phyloP scores from a whole-genome alignment of 2,797 vertebrate species.

The Delichon dasypus region DNA sequence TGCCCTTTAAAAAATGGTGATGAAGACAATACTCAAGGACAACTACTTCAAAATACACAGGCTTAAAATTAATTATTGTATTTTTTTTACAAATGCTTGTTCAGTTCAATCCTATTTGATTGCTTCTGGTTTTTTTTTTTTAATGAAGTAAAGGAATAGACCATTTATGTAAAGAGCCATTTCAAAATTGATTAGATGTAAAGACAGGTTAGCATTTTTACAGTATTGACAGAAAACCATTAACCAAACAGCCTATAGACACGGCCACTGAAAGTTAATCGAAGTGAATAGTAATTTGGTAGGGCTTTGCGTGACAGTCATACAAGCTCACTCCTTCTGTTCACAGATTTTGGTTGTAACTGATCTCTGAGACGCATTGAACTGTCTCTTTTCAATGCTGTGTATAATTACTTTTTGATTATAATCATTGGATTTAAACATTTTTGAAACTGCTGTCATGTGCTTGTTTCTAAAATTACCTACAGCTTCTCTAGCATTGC shows the following conservation, averaged over 20 bases:
- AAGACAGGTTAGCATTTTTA: constrained; percentile 78
- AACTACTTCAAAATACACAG: constrained; percentile 62
- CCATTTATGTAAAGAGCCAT: constrained; percentile 72
- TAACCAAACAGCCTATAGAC: constrained; percentile 68
- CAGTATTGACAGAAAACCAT: constrained; percentile 81
- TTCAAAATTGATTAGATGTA: constrained; percentile 75
- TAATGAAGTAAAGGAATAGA: constrained; percentile 64
- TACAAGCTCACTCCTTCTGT: neutral
- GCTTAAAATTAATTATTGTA: constrained; percentile 71
- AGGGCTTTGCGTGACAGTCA: constrained; percentile 54
- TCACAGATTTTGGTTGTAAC: constrained; percentile 11
- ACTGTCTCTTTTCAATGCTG: neutral
- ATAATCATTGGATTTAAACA: neutral
- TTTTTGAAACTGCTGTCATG: neutral
- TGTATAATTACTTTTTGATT: constrained; percentile 46
- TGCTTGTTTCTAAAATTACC: constrained; percentile 33
- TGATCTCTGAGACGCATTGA: neutral
- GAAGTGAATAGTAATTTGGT: constrained; percentile 62
- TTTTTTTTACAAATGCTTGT: constrained; percentile 51
- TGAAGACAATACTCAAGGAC: constrained; percentile 76
- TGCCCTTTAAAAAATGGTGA: constrained; percentile 81
- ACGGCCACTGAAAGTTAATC: constrained; percentile 74
- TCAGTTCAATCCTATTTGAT: constrained; percentile 67
- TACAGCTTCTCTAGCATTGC: neutral
- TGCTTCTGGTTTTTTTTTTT: constrained; percentile 37